Conservation (phyloP, 1,140 invertebrate genomes). For the Drosophila baimaii region DNA sequence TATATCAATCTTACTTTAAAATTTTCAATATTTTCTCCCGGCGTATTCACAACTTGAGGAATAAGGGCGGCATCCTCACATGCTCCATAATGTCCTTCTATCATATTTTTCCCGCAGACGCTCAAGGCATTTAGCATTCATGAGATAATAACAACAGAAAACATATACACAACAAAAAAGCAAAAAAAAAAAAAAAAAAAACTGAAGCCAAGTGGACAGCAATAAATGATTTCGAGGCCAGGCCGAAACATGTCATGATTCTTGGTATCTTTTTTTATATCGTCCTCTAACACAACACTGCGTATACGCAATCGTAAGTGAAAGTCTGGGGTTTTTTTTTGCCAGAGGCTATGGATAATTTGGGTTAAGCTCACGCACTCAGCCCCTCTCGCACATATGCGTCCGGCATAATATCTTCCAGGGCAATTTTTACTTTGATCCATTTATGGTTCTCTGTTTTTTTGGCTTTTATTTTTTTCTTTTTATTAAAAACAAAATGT, state of each 20-base stretch:
- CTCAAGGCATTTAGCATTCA: constrained; percentile 78
- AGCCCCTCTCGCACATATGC: constrained; percentile 15
- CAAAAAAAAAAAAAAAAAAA: constrained; percentile 7
- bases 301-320: constrained; percentile 78
- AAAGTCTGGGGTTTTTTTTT: constrained; percentile 51
- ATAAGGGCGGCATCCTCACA: constrained; percentile 21
- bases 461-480: constrained; percentile 32
- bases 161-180: constrained; percentile 18
- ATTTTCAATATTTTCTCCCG: not conserved
- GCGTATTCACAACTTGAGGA: constrained; percentile 28
- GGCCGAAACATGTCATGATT: constrained; percentile 57
- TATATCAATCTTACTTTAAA: not conserved
- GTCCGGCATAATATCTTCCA: constrained; percentile 45
- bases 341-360: constrained; percentile 77
- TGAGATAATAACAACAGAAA: constrained; percentile 73
- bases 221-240: constrained; percentile 72
- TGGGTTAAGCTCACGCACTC: constrained; percentile 47
- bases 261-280: constrained; percentile 26
- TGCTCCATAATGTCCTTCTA: constrained; percentile 19
- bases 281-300: constrained; percentile 58
- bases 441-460: constrained; percentile 65
- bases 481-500: constrained; percentile 82
- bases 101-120: constrained; percentile 38
- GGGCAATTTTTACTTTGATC: constrained; percentile 74
- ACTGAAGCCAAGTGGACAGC: constrained; percentile 69